A percentile compares a stretch with the other conserved stretches of the same genome.
Evolutionary conservation across 1,140 invertebrate species (phyloP).

Genomic region (Bombus impatiens): DNA sequence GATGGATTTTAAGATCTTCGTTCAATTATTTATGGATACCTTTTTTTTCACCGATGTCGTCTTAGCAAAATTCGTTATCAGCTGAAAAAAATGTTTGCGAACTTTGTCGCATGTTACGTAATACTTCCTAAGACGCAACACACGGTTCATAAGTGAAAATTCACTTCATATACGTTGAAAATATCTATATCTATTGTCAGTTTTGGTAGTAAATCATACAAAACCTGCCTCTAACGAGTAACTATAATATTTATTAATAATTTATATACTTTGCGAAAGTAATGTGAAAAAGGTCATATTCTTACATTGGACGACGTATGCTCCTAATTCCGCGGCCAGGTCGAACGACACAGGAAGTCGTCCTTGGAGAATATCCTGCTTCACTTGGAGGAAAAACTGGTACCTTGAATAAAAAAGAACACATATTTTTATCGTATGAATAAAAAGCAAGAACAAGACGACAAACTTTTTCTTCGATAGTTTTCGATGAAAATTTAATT

Average conservation of each 20-base stretch:
- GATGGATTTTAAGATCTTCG: neutral
- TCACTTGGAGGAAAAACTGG: conserved; percentile 97
- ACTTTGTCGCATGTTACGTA: neutral
- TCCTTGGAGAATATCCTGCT: conserved; percentile 96
- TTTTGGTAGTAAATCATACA: neutral
- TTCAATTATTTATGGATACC: neutral
- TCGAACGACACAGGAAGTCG: conserved; percentile 94
- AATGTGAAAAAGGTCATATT: neutral
- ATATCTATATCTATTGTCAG: neutral
- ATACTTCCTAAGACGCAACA: neutral
- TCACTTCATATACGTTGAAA: neutral
- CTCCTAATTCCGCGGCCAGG: conserved; percentile 94
- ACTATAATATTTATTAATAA: neutral
- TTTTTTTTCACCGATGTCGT: neutral
- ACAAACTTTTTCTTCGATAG: neutral
- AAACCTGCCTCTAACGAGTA: neutral
- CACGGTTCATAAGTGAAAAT: neutral
- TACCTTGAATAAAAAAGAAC: conserved; percentile 87
- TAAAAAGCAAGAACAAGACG: neutral
- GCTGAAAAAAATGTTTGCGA: neutral
- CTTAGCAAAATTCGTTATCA: neutral
- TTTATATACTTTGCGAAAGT: no score
- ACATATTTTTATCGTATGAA: neutral
- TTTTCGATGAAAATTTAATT: no score
- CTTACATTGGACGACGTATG: conserved; percentile 98